Conservation (phyloP, 2,113 vertebrate species). For the Phyllopteryx taeniolatus region DNA sequence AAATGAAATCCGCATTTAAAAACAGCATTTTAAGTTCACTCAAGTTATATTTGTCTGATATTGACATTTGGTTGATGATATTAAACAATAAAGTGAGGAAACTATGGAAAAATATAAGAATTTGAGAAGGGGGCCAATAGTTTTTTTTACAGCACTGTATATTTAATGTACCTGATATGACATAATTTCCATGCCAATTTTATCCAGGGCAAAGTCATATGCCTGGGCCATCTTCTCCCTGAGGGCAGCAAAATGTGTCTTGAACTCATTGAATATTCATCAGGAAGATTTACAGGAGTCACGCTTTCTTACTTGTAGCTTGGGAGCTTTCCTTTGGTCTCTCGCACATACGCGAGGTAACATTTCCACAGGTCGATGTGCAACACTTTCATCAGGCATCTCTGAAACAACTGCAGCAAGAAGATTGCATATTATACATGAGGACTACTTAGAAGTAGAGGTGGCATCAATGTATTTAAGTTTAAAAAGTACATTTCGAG, state of each 20-base stretch:
- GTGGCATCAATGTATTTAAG: background rate
- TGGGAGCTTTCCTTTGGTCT: slow-evolving; percentile 99
- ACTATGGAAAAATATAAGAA: too few relatives aligned
- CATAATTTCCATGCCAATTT: slow-evolving; percentile 99
- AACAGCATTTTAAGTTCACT: too few relatives aligned
- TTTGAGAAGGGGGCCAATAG: too few relatives aligned
- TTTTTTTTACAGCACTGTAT: background rate
- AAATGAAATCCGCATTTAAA: too few relatives aligned
- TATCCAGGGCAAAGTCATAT: slow-evolving; percentile 98
- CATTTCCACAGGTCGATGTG: slow-evolving; percentile 99
- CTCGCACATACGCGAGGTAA: slow-evolving; percentile 97
- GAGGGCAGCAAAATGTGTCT: slow-evolving; percentile 10
- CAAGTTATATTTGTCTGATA: too few relatives aligned
- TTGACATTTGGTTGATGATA: too few relatives aligned
- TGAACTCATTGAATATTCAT: background rate
- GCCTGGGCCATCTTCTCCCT: slow-evolving; percentile 99
- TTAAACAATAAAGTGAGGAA: too few relatives aligned
- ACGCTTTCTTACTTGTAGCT: slow-evolving; percentile 93
- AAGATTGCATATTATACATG: background rate
- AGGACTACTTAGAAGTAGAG: background rate
- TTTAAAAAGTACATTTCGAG: background rate
- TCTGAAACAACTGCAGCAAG: slow-evolving; percentile 88
- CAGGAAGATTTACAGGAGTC: background rate
- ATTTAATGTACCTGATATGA: slow-evolving; percentile 88
- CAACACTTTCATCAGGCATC: slow-evolving; percentile 99